A percentile compares a stretch with the other conserved stretches of the same genome.
phyloP scores from a whole-genome alignment of 1,140 invertebrate genomes.

The Metaphire vulgaris region DNA sequence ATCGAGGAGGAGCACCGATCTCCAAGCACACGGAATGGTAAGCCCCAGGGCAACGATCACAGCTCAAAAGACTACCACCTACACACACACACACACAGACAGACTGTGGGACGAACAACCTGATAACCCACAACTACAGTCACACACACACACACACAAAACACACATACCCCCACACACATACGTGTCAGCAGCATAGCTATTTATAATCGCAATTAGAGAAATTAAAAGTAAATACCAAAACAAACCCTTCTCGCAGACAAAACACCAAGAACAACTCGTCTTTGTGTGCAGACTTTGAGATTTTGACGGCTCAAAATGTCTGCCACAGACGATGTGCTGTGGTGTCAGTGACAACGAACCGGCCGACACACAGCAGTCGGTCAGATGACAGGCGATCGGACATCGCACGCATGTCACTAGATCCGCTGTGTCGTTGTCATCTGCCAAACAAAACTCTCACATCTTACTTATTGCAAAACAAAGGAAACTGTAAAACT shows the following conservation, averaged over 20 bases:
- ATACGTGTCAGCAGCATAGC: too few species aligned
- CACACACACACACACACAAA: too few species aligned
- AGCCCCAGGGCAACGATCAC: conserved; percentile 83
- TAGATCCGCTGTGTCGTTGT: conserved; percentile 31
- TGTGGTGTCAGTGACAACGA: conserved; percentile 63
- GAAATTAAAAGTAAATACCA: too few species aligned
- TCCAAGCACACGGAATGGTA: conserved; percentile 81
- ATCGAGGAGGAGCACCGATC: conserved; percentile 52
- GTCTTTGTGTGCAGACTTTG: conserved; percentile 56
- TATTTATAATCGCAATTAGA: too few species aligned
- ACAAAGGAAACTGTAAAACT: too few species aligned
- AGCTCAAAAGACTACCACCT: conserved; percentile 81
- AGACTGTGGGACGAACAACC: too few species aligned
- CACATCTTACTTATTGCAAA: too few species aligned
- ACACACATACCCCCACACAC: too few species aligned
- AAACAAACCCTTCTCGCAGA: conserved; percentile 65
- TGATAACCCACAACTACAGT: too few species aligned
- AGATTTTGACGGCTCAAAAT: conserved; percentile 58
- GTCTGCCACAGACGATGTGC: conserved; percentile 77
- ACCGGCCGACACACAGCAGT: conserved; percentile 79
- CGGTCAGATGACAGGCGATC: conserved; percentile 76
- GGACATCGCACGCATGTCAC: conserved; percentile 78
- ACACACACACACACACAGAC: neutral
- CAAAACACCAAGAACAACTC: conserved; percentile 88
- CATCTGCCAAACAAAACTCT: too few species aligned